Evolutionary conservation across 2,113 vertebrate species (phyloP), one percentile per base, ranked within the genome.

Genomic region (Polypterus senegalus): DNA sequence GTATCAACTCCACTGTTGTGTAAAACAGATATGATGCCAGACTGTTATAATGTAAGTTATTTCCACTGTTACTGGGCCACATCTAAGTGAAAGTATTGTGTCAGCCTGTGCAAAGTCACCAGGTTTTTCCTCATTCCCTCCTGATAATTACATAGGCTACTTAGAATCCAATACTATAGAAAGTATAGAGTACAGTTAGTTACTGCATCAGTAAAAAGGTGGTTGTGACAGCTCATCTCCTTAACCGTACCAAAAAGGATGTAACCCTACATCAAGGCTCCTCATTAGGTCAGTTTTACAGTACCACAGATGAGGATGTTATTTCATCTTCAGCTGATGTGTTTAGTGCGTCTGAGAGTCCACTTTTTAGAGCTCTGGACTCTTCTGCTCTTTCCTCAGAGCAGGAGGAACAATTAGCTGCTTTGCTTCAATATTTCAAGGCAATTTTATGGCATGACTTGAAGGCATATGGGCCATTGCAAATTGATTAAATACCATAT

Each of bases 1-100:
- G 27, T 27, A 52, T 49, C 60, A 61, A 51, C 60, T 49, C 60
- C 60, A n/a, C 53, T 43, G 27, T 43, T 3, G 47, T n/a, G 3
- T 27, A 9, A 48, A 49, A 10, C 48, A 27, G 27, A 62, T 7
- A 10, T 1, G 5, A 10, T 56, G 7, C 27, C 52, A 4, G 54
- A 56, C 4, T 47, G 54, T 57, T 63, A 27, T 47, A 57, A 56
- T 46, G 46, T 58, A 46, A 47, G n/a, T 64, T 48, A 52, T 47
- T 51, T 9, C 49, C 46, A 57, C 43, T 58, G 57, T 27, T 9
- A 64, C 57, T 59, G 10, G 49, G 44, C 57, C 49, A 5, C 49
- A 56, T 51, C 53, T 64, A 7, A 49, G 63, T 46, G 4, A 63
- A 63, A 63, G 56, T 3, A 56, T 57, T 57, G 62, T 63, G 9